phyloP scores from a whole-genome alignment of 2,888 invertebrate species.

The Philopedon plagiatum region DNA sequence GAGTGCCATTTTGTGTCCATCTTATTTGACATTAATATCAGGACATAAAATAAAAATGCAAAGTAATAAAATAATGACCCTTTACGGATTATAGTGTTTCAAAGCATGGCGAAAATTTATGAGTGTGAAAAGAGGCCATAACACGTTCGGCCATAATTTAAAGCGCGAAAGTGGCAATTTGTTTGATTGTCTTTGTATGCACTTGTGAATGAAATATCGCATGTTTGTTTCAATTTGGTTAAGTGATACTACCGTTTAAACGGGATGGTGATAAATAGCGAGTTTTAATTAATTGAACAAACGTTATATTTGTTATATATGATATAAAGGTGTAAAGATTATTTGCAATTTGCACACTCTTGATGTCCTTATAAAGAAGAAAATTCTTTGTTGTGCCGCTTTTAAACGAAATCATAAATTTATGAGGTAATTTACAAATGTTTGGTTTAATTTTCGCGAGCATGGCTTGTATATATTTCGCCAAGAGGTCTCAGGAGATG shows the following conservation, averaged over 20 bases:
- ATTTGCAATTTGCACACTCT: too few relatives aligned
- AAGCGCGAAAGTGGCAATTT: constrained; percentile 64
- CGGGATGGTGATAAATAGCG: not conserved
- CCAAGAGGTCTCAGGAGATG: too few relatives aligned
- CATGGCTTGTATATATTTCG: too few relatives aligned
- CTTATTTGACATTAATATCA: constrained; percentile 13
- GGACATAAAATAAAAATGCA: constrained; percentile 9
- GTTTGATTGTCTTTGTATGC: constrained; percentile 65
- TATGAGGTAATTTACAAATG: too few relatives aligned
- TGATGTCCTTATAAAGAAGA: too few relatives aligned
- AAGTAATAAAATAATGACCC: constrained; percentile 40
- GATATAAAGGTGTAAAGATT: not conserved
- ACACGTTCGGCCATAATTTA: constrained; percentile 59
- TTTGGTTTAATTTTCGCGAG: too few relatives aligned
- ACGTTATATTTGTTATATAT: not conserved
- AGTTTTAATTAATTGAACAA: constrained; percentile 8
- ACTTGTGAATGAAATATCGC: constrained; percentile 62
- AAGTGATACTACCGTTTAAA: constrained; percentile 21
- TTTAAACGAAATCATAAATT: too few relatives aligned
- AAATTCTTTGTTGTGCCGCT: too few relatives aligned
- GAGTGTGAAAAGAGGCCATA: constrained; percentile 42
- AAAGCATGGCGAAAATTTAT: constrained; percentile 33
- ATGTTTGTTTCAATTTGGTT: constrained; percentile 61
- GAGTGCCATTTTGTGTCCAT: too few relatives aligned
- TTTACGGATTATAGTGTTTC: constrained; percentile 29